These are phyloP conservation scores for Tinea semifulvella DNA, from an alignment of 2,888 invertebrate genomes.

Conservation along the genomic window DNA sequence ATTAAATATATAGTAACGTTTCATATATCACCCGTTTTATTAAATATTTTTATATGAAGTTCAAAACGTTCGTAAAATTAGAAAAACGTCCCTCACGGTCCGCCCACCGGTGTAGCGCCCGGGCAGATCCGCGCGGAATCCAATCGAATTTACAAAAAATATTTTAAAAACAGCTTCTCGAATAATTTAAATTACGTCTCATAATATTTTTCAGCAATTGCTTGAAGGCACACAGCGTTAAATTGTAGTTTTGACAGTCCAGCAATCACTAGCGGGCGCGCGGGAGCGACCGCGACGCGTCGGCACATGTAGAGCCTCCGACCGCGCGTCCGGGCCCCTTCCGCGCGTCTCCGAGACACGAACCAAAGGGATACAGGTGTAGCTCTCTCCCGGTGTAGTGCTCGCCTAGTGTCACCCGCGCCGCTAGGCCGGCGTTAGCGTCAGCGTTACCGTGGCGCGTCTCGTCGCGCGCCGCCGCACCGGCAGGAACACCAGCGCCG, in stretches of 20 bases:
- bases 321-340: slow-evolving; percentile 33
- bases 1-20: slow-evolving; percentile 57
- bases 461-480: slow-evolving; percentile 88
- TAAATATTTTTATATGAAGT: slow-evolving; percentile 64
- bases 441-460: slow-evolving; percentile 90
- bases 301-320: slow-evolving; percentile 28
- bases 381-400: slow-evolving; percentile 13
- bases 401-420: slow-evolving; percentile 19
- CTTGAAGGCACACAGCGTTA: slow-evolving; percentile 86
- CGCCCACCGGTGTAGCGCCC: slow-evolving; percentile 45
- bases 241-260: slow-evolving; percentile 66
- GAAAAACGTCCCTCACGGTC: slow-evolving; percentile 45
- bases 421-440: slow-evolving; percentile 88
- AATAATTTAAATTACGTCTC: slow-evolving; percentile 53
- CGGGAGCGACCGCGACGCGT: slow-evolving; percentile 39
- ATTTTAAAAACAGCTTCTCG: slow-evolving; percentile 39
- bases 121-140: slow-evolving; percentile 39
- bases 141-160: slow-evolving; percentile 15
- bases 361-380: slow-evolving; percentile 15
- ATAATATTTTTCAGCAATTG: slow-evolving; percentile 74
- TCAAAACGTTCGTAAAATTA: slow-evolving; percentile 51
- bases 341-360: slow-evolving; percentile 16
- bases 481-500: slow-evolving; percentile 93
- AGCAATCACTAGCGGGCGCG: slow-evolving; percentile 24
- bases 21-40: slow-evolving; percentile 66